Evolutionary conservation across 1,140 invertebrate species (phyloP).

Genomic region (Diachasmimorpha longicaudata): DNA sequence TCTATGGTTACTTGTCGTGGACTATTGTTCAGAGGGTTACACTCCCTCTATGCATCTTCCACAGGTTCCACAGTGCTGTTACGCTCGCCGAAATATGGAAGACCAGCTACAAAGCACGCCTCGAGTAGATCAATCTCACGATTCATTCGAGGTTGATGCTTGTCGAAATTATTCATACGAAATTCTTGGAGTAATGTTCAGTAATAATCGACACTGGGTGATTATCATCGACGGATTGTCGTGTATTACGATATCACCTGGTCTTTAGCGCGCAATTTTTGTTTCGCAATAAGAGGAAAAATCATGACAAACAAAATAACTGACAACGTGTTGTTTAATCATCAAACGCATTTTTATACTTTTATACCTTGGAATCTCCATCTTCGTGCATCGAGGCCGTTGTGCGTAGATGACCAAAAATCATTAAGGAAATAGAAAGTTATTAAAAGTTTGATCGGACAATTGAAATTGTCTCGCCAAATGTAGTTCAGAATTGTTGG

Average conservation of each 20-base stretch:
- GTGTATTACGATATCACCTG: neutral
- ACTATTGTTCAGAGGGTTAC: slow-evolving; percentile 91
- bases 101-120: slow-evolving; percentile 91
- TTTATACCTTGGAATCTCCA: slow-evolving; percentile 52
- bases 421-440: neutral
- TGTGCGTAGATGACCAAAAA: neutral
- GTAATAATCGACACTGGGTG: neutral
- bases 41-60: slow-evolving; percentile 94
- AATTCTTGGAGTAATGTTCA: neutral
- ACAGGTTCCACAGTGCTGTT: slow-evolving; percentile 95
- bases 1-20: slow-evolving; percentile 95
- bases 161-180: neutral
- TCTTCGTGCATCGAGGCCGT: slow-evolving; percentile 38
- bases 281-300: slow-evolving; percentile 13
- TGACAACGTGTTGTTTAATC: slow-evolving; percentile 20
- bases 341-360: slow-evolving; percentile 57
- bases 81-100: slow-evolving; percentile 98
- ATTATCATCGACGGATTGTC: neutral
- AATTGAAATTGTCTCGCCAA: neutral
- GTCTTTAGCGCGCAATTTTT: slow-evolving; percentile 33
- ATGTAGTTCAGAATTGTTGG: neutral
- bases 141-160: neutral
- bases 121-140: slow-evolving; percentile 70
- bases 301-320: neutral
- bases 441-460: neutral